These are phyloP conservation scores for Plecotus auritus DNA, from an alignment of 2,113 vertebrate species.

Conservation along the genomic window DNA sequence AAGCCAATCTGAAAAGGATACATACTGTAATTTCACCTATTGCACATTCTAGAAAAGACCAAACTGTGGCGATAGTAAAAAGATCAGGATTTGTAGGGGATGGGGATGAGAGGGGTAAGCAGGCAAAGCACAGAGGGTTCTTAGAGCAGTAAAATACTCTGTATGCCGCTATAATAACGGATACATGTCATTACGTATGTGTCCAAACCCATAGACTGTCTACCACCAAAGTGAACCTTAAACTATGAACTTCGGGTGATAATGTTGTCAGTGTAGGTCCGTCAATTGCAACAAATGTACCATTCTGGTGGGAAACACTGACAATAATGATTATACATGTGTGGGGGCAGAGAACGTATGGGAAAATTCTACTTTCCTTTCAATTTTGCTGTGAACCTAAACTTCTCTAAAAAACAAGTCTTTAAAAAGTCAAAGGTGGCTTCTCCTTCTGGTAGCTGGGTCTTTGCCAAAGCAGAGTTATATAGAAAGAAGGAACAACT, in stretches of 20 bases:
- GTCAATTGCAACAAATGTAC: neutral
- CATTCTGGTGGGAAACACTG: neutral
- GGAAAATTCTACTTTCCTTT: neutral
- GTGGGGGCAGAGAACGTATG: neutral
- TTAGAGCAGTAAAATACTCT: neutral
- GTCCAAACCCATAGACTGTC: neutral
- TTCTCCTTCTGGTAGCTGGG: neutral
- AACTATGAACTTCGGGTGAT: neutral
- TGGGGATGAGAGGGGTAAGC: neutral
- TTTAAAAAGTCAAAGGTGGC: neutral
- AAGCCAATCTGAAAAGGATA: neutral
- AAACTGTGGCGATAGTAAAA: neutral
- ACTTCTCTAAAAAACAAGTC: neutral
- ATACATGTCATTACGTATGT: neutral
- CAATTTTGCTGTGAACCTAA: neutral
- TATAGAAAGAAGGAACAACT: neutral
- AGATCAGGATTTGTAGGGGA: neutral
- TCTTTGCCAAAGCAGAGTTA: neutral
- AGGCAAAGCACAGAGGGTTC: neutral
- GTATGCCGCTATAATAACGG: neutral
- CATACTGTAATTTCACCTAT: neutral
- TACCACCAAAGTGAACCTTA: neutral
- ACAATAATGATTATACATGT: neutral
- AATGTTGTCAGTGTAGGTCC: too few relatives aligned
- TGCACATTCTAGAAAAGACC: neutral